These are phyloP conservation scores for Ptychodera flava DNA, from an alignment of 35 echinoderm and acorn worm genomes.

Conservation along the genomic window DNA sequence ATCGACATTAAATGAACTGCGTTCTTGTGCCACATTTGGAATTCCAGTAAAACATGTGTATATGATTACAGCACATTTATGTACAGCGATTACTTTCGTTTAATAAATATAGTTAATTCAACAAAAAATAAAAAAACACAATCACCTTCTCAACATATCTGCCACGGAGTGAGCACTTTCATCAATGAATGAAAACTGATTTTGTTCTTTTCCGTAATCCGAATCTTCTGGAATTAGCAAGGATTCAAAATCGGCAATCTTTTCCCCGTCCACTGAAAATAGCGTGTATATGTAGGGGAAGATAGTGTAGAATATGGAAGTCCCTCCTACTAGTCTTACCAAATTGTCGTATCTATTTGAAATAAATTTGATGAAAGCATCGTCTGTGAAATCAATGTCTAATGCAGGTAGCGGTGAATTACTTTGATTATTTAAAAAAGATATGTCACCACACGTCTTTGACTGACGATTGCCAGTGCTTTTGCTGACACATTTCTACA, in stretches of 20 bases:
- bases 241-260: not conserved
- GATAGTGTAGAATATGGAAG: not conserved
- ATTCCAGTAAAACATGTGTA: no score
- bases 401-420: not conserved
- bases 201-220: not conserved
- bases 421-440: no score
- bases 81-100: no score
- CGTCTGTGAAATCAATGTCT: not conserved
- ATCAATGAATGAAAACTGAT: not conserved
- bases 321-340: not conserved
- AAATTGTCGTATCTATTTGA: not conserved
- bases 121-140: no score
- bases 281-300: not conserved
- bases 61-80: no score
- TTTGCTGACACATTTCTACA: no score
- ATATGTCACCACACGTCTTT: no score
- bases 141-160: not conserved
- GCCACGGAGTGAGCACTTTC: not conserved
- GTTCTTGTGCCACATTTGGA: no score
- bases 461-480: not conserved
- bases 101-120: no score
- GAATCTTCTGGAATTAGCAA: not conserved
- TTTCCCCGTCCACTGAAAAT: not conserved
- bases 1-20: no score
- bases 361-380: no score